Base-by-base conservation (phyloP, 2,113 vertebrate genomes). In the Ochotona curzoniae region DNA sequence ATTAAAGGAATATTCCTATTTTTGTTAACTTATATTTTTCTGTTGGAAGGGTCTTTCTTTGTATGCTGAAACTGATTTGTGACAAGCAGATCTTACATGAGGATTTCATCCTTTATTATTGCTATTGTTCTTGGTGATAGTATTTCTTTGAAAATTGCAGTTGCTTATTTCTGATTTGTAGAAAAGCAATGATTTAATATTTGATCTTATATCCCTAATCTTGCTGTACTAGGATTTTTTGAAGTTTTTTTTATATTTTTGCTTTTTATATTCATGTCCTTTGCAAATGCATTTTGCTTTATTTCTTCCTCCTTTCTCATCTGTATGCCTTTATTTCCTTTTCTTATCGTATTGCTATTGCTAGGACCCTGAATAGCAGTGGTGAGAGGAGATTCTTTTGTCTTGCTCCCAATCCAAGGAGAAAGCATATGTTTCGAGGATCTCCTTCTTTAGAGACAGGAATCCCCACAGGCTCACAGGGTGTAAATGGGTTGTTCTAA, bases 261-360 rank as follows among this genome's bases (percentile, higher is more conserved):
- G 83, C 25, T 14, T 63, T 78, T 67, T 57, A 63, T 7, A 73
- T 83, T 82, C 20, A 82, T 30, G 28, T 47, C 18, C 54, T 71
- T 28, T 93, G 54, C 28, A 84, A 87, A n/a, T 71, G 86, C 71
- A 88, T 28, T 70, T 0, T 14, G n/a, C 54, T 70, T 61, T 84
- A 69, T 60, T 93, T 91, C 25, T 85, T 66, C n/a, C 26, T 79
- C 38, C 54, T 81, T 79, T 91, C 3, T 79, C 54, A 57, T 63
- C 7, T 47, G 18, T 83, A 21, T 44, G 26, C 2, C 8, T 89
- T 87, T 71, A 73, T 89, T 93, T 85, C 26, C 89, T 95, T 95
- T 95, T 95, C 94, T 91, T 90, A 60, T 92, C 86, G 92, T 95
- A 95, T 89, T 83, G 47, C 44, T 57, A 15, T 95, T 84, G 79